phyloP scores from a whole-genome alignment of 2,888 invertebrate species.

The Heliconius erato region DNA sequence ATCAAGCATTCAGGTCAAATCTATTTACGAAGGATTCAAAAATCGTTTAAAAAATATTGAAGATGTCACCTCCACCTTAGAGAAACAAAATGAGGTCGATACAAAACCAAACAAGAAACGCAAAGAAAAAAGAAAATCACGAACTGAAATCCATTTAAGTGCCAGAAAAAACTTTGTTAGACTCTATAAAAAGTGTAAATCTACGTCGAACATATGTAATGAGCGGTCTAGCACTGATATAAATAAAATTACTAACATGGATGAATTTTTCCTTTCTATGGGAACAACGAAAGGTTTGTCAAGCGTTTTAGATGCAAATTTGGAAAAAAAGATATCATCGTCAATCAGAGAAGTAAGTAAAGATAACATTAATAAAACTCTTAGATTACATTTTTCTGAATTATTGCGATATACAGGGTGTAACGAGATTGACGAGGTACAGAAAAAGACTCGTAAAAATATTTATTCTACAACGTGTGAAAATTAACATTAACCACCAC shows the following conservation, averaged over 20 bases:
- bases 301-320: constrained; percentile 65
- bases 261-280: constrained; percentile 74
- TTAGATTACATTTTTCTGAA: too few species aligned
- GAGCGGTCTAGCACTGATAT: constrained; percentile 61
- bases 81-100: background rate
- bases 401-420: too few species aligned
- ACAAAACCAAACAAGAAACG: constrained; percentile 9
- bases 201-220: constrained; percentile 61
- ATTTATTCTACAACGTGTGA: too few species aligned
- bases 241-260: constrained; percentile 67
- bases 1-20: constrained; percentile 19
- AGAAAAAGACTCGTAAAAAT: too few species aligned
- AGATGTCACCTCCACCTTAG: background rate
- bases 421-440: too few species aligned
- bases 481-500: too few species aligned
- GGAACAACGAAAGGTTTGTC: constrained; percentile 66
- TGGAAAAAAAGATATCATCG: constrained; percentile 65
- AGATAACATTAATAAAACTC: background rate
- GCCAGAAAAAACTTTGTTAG: constrained; percentile 60
- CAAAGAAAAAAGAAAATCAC: constrained; percentile 32
- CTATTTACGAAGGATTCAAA: constrained; percentile 24
- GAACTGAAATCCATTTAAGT: constrained; percentile 30
- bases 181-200: constrained; percentile 73
- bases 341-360: constrained; percentile 66
- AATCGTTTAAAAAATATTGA: background rate